These are phyloP conservation scores for Platyscapa corneri DNA, from an alignment of 1,140 invertebrate species.

Conservation along the genomic window DNA sequence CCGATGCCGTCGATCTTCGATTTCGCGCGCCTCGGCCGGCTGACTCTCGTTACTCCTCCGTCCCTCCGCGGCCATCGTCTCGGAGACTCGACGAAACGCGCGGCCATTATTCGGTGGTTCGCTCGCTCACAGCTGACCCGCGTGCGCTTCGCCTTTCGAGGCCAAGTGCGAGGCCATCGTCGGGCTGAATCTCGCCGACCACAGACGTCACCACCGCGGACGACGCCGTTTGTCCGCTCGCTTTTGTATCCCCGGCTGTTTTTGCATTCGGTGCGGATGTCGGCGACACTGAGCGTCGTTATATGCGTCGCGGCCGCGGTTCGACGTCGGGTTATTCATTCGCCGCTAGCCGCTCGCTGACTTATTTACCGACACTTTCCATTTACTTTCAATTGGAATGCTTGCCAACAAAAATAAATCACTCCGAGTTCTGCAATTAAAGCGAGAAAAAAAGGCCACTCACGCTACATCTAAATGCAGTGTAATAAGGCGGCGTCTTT, in stretches of 20 bases:
- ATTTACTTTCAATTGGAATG: too few species aligned
- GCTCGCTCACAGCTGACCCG: neutral
- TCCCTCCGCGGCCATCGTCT: neutral
- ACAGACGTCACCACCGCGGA: neutral
- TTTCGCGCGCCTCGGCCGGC: slow-evolving; percentile 1
- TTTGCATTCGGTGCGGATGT: too few species aligned
- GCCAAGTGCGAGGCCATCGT: neutral
- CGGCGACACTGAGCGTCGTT: too few species aligned
- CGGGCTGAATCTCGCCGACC: neutral
- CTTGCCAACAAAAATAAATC: neutral
- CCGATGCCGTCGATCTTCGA: neutral
- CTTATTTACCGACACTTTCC: too few species aligned
- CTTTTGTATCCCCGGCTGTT: neutral
- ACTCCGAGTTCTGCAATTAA: neutral
- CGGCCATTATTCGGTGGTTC: too few species aligned
- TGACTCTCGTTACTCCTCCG: too few species aligned
- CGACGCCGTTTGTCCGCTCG: neutral
- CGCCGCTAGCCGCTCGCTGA: too few species aligned
- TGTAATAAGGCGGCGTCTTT: neutral
- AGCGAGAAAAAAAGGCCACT: neutral
- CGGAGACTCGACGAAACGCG: neutral
- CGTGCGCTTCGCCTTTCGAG: neutral
- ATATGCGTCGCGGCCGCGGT: too few species aligned
- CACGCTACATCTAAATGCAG: neutral
- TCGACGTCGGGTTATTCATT: too few species aligned